A percentile compares a stretch with the other conserved stretches of the same genome.
Evolutionary conservation across 2,113 vertebrate genomes (phyloP).

Genomic region (Turnix velox): DNA sequence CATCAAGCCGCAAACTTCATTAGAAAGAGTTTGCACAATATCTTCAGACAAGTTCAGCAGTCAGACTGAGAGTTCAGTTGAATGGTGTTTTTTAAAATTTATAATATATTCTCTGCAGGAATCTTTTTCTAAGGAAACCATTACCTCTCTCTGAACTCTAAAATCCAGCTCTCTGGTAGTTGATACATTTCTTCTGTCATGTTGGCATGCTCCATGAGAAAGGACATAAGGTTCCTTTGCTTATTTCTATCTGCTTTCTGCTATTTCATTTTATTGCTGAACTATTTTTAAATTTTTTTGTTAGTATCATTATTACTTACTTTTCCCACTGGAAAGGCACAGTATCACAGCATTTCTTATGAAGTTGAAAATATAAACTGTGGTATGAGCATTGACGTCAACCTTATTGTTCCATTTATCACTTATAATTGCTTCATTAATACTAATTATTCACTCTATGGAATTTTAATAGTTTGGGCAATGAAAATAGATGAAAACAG

Average conservation of each 20-base stretch:
- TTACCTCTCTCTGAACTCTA: not conserved
- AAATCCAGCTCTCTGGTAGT: not conserved
- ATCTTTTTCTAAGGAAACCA: not conserved
- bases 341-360: not conserved
- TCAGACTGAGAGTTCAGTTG: not conserved
- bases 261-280: not conserved
- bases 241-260: not conserved
- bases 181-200: not conserved
- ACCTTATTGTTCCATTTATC: not conserved
- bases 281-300: not conserved
- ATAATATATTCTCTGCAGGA: not conserved
- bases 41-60: not conserved
- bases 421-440: not conserved
- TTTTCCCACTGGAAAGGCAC: not conserved
- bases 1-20: not conserved
- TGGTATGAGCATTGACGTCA: not conserved
- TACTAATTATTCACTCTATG: not conserved
- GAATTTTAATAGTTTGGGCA: not conserved
- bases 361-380: not conserved
- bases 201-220: not conserved
- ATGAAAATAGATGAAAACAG: not conserved
- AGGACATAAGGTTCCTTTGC: not conserved
- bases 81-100: not conserved
- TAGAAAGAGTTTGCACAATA: not conserved
- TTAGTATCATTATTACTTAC: not conserved